A percentile compares a stretch with the other conserved stretches of the same genome.
Evolutionary conservation across 1,140 invertebrate genomes (phyloP).

Genomic region (Drosophila subpulchrella): DNA sequence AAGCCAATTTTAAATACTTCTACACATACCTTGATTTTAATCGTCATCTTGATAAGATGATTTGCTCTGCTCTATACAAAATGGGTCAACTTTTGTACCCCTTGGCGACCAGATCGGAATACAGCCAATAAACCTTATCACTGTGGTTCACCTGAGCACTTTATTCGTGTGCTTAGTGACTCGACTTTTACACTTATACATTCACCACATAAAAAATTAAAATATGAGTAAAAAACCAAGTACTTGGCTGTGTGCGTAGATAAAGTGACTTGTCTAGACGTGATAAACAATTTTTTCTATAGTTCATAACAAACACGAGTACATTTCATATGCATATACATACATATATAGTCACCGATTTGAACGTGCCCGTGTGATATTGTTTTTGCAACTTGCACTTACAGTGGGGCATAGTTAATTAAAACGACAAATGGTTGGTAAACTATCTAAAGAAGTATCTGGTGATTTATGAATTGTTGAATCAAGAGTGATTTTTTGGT

Average conservation of each 20-base stretch:
- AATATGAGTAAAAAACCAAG: constrained; percentile 20
- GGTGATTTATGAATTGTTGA: neutral
- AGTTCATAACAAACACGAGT: constrained; percentile 10
- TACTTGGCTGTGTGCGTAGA: constrained; percentile 42
- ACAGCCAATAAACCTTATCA: constrained; percentile 24
- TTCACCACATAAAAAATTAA: constrained; percentile 11
- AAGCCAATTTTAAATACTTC: too few species aligned
- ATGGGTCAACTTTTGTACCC: constrained; percentile 1
- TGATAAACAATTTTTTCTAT: constrained; percentile 67
- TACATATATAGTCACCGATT: neutral
- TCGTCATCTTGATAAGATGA: neutral
- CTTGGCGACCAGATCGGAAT: neutral
- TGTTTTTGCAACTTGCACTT: constrained; percentile 24
- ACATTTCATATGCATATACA: neutral
- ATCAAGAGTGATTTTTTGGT: neutral
- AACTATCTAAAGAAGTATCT: constrained; percentile 3
- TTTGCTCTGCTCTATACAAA: neutral
- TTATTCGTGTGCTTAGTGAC: constrained; percentile 14
- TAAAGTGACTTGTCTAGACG: constrained; percentile 72
- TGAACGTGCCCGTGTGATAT: constrained; percentile 26
- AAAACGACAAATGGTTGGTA: constrained; percentile 3
- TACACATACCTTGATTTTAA: neutral
- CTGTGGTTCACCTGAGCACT: constrained; percentile 15
- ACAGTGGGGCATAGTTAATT: constrained; percentile 25
- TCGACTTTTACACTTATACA: constrained; percentile 8